Evolutionary conservation across 2,888 invertebrate species (phyloP).

Genomic region (Leptinotarsa tumamoca): DNA sequence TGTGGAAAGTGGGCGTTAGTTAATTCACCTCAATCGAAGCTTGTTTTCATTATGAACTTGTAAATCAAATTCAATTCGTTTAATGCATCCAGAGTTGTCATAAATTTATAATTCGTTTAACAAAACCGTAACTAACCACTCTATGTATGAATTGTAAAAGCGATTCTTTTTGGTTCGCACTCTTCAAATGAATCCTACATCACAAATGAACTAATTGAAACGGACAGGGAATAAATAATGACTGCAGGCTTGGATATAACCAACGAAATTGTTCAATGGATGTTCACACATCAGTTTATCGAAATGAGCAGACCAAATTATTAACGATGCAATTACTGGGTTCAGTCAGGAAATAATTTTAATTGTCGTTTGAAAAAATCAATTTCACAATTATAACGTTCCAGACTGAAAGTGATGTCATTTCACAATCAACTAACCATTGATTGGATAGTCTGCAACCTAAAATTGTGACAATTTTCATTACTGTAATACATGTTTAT

Average conservation of each 20-base stretch:
- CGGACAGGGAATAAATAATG: not conserved
- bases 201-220: slow-evolving; percentile 12
- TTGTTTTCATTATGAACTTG: too few relatives aligned
- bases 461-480: too few relatives aligned
- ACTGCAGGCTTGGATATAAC: not conserved
- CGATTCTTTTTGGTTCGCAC: not conserved
- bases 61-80: too few relatives aligned
- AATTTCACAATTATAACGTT: slow-evolving; percentile 27
- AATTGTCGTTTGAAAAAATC: slow-evolving; percentile 30
- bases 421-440: slow-evolving; percentile 13
- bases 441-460: not conserved
- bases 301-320: not conserved
- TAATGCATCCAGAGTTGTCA: too few relatives aligned
- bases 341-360: slow-evolving; percentile 31
- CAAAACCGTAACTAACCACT: too few relatives aligned
- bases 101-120: too few relatives aligned
- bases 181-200: not conserved
- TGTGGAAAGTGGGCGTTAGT: too few relatives aligned
- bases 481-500: too few relatives aligned
- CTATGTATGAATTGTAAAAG: too few relatives aligned
- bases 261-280: slow-evolving; percentile 23
- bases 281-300: slow-evolving; percentile 29
- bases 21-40: too few relatives aligned
- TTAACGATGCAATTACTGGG: slow-evolving; percentile 30
- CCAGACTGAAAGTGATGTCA: slow-evolving; percentile 17